Percentiles rank a stretch among this genome's conserved stretches.
These are phyloP conservation scores for Drosophila meridionalis DNA, from an alignment of 2,888 invertebrate genomes.

Conservation along the genomic window DNA sequence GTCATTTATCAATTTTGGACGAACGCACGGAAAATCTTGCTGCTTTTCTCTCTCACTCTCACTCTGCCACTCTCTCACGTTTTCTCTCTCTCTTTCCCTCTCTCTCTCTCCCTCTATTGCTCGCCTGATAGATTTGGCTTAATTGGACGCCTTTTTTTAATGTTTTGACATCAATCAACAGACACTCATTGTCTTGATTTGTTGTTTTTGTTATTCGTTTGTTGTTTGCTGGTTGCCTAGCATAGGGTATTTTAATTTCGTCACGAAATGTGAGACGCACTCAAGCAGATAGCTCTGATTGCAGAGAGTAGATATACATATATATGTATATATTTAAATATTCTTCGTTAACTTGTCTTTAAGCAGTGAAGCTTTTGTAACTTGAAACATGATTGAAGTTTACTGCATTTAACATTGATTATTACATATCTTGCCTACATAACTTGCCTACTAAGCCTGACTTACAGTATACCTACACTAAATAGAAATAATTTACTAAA, in stretches of 20 bases:
- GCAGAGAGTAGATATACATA: background rate
- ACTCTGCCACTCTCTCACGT: background rate
- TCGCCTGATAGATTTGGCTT: slow-evolving; percentile 71
- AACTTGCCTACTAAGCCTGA: too few species aligned
- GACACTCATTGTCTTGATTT: slow-evolving; percentile 53
- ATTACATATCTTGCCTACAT: background rate
- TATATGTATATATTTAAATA: background rate
- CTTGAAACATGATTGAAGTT: background rate
- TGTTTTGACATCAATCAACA: slow-evolving; percentile 77
- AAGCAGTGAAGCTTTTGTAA: too few species aligned
- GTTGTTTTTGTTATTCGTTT: slow-evolving; percentile 5
- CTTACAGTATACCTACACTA: too few species aligned
- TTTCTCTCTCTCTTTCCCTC: background rate
- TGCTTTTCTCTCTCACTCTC: slow-evolving; percentile 9
- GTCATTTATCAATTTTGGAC: slow-evolving; percentile 76
- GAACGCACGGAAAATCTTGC: slow-evolving; percentile 25
- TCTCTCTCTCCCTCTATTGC: slow-evolving; percentile 1
- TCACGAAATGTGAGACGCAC: slow-evolving; percentile 8
- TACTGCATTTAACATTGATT: background rate
- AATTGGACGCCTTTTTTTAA: slow-evolving; percentile 75
- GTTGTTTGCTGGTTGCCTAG: background rate
- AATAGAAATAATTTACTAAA: too few species aligned
- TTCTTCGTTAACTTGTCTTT: background rate
- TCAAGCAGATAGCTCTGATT: slow-evolving; percentile 8
- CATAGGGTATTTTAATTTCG: background rate